These are phyloP conservation scores for Toxotes jaculatrix DNA, from an alignment of 2,113 vertebrate species.

Conservation along the genomic window DNA sequence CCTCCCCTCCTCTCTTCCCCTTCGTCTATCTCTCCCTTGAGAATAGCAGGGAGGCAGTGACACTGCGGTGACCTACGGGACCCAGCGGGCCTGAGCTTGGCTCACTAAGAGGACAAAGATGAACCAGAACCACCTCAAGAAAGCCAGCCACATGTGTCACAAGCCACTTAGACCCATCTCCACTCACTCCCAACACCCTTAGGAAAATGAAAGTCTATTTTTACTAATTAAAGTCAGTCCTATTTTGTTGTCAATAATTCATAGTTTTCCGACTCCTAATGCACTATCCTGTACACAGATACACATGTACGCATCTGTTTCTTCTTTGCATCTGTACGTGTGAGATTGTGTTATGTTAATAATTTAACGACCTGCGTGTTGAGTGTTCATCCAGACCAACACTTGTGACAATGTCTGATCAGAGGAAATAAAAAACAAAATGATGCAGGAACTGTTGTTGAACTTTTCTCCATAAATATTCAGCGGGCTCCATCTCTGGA, in stretches of 20 bases:
- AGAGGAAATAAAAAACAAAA: constrained; percentile 76
- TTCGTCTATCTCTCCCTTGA: constrained; percentile 56
- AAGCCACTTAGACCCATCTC: constrained; percentile 12
- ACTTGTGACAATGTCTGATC: constrained; percentile 66
- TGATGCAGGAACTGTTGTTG: constrained; percentile 58
- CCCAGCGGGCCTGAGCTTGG: constrained; percentile 8
- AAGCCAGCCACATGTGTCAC: constrained; percentile 11
- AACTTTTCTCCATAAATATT: constrained; percentile 66
- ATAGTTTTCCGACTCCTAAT: constrained; percentile 35
- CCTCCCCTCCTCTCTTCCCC: constrained; percentile 29
- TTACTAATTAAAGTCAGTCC: constrained; percentile 40
- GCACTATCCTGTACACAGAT: constrained; percentile 38
- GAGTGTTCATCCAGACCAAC: constrained; percentile 50
- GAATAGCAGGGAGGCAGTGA: constrained; percentile 3
- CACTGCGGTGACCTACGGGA: background rate
- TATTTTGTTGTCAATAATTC: constrained; percentile 18
- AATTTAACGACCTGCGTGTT: constrained; percentile 55
- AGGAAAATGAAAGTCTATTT: constrained; percentile 54
- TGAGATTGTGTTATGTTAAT: constrained; percentile 61
- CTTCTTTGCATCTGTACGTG: constrained; percentile 39
- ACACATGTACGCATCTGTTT: constrained; percentile 31
- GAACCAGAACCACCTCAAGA: constrained; percentile 25
- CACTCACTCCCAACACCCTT: constrained; percentile 2
- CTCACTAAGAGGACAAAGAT: constrained; percentile 13
- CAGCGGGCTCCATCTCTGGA: background rate